Evolutionary conservation across 2,888 invertebrate species (phyloP).

Genomic region (Caenorhabditis parvicauda): DNA sequence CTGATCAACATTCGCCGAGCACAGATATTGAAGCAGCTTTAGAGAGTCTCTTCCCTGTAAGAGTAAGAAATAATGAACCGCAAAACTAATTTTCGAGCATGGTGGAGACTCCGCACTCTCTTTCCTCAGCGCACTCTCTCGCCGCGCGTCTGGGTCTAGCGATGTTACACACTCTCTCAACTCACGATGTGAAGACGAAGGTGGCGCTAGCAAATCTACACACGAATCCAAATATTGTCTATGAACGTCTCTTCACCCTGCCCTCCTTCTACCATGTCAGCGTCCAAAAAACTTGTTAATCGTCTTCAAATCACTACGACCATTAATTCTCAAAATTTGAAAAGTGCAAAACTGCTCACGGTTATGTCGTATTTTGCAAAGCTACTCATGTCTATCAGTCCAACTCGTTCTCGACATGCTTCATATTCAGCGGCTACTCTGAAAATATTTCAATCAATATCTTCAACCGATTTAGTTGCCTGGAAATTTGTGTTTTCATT

Average conservation of each 20-base stretch:
- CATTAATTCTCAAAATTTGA: background rate
- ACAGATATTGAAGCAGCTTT: slow-evolving; percentile 83
- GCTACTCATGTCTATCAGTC: slow-evolving; percentile 91
- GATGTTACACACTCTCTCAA: too few relatives aligned
- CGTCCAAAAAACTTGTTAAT: background rate
- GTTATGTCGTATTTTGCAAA: slow-evolving; percentile 93
- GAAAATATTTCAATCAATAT: slow-evolving; percentile 74
- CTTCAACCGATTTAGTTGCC: too few relatives aligned
- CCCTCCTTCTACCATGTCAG: too few relatives aligned
- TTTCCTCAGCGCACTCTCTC: too few relatives aligned
- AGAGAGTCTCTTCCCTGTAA: slow-evolving; percentile 74
- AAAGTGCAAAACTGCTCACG: slow-evolving; percentile 71
- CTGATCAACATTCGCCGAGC: slow-evolving; percentile 92
- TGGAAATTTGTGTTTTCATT: too few relatives aligned
- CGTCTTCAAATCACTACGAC: background rate
- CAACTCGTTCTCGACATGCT: slow-evolving; percentile 87
- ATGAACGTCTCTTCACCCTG: too few relatives aligned
- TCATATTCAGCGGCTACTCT: slow-evolving; percentile 83
- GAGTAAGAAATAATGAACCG: background rate
- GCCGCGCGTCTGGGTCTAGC: too few relatives aligned
- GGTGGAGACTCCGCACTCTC: too few relatives aligned
- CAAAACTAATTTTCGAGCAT: background rate
- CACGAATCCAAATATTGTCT: too few relatives aligned
- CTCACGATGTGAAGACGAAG: too few relatives aligned
- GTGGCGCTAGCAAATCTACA: too few relatives aligned